A percentile compares a stretch with the other conserved stretches of the same genome.
Conservation (phyloP, 1,140 invertebrate species). For the Dinothrombium tinctorium region DNA sequence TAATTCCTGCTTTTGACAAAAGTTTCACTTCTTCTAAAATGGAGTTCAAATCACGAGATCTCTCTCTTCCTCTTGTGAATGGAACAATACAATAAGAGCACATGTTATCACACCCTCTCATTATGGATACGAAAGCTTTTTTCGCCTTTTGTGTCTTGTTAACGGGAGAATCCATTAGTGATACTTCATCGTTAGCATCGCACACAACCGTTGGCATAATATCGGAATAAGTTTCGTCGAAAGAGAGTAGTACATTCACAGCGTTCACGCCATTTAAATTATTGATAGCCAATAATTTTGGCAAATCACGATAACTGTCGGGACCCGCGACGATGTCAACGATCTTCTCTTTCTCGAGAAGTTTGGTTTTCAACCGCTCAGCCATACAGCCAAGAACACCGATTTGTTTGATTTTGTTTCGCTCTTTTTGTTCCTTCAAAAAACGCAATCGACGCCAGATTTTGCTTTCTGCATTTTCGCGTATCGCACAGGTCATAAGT, state of each 20-base stretch:
- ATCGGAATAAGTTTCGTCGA: slow-evolving; percentile 97
- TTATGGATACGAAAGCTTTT: slow-evolving; percentile 39
- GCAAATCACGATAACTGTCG: slow-evolving; percentile 83
- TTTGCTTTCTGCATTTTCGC: slow-evolving; percentile 78
- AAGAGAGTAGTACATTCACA: slow-evolving; percentile 71
- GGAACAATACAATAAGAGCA: slow-evolving; percentile 87
- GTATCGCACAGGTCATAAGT: slow-evolving; percentile 76
- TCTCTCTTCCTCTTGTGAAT: slow-evolving; percentile 71
- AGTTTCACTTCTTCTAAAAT: slow-evolving; percentile 65
- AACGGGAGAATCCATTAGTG: no score
- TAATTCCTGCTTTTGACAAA: slow-evolving; percentile 32
- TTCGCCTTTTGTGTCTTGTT: neutral
- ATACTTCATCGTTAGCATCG: neutral
- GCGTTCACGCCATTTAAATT: slow-evolving; percentile 9
- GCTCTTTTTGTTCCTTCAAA: slow-evolving; percentile 37
- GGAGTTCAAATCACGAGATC: slow-evolving; percentile 58
- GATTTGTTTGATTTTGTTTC: slow-evolving; percentile 5
- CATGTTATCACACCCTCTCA: slow-evolving; percentile 96
- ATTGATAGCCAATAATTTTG: slow-evolving; percentile 31
- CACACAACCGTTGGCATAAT: slow-evolving; percentile 48
- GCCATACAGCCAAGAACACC: slow-evolving; percentile 70
- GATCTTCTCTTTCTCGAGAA: slow-evolving; percentile 54
- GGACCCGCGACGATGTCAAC: slow-evolving; percentile 85
- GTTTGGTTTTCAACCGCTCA: slow-evolving; percentile 62
- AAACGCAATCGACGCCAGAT: slow-evolving; percentile 58